Evolutionary conservation across 2,888 invertebrate genomes (phyloP).

Genomic region (Nymphalis polychloros): DNA sequence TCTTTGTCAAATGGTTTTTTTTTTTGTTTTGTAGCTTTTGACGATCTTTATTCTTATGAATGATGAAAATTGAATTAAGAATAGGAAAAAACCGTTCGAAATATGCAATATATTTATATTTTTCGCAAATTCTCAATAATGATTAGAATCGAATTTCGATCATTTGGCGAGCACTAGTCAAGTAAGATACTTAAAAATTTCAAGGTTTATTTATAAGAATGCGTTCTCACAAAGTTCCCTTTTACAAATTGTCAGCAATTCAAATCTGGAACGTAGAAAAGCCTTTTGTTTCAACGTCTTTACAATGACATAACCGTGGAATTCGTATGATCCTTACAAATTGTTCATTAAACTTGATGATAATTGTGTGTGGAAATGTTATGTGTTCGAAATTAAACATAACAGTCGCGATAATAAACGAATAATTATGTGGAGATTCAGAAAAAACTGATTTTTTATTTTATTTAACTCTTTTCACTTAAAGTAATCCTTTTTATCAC

Average conservation of each 20-base stretch:
- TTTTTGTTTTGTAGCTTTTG: too few species aligned
- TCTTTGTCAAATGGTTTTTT: too few species aligned
- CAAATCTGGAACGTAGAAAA: neutral
- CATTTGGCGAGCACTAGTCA: neutral
- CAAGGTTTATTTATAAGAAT: neutral
- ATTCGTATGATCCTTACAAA: constrained; percentile 11
- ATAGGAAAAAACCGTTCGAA: neutral
- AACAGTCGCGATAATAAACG: neutral
- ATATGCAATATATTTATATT: neutral
- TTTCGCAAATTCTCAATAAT: too few species aligned
- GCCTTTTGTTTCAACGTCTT: neutral
- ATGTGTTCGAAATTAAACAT: constrained; percentile 1
- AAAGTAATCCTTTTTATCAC: neutral
- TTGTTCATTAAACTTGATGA: constrained; percentile 16
- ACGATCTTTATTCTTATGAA: too few species aligned
- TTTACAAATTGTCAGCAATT: neutral
- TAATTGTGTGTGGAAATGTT: constrained; percentile 1
- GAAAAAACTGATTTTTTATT: neutral
- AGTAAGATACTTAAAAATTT: neutral
- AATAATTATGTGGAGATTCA: constrained; percentile 1
- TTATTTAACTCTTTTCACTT: neutral
- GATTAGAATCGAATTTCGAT: too few species aligned
- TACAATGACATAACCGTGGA: neutral
- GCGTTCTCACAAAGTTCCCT: neutral
- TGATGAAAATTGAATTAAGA: too few species aligned